Evolutionary conservation across 2,113 vertebrate species (phyloP).

Genomic region (Pachypanchax playfairii): DNA sequence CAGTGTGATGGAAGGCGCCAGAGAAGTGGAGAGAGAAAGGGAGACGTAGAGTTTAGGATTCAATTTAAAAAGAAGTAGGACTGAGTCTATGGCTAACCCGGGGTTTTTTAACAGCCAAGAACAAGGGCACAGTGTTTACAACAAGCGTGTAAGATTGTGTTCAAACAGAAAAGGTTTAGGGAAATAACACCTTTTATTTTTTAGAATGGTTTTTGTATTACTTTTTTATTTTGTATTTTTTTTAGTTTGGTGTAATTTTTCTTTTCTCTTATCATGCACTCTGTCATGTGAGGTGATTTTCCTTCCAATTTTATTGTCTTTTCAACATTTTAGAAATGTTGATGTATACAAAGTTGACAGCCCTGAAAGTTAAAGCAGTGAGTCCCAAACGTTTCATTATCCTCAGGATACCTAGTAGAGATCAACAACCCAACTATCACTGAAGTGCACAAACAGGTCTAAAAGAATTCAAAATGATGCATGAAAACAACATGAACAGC

Average conservation of each 20-base stretch:
- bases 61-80: conserved; percentile 34
- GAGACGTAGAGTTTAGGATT: conserved; percentile 42
- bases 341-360: neutral
- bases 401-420: too few species aligned
- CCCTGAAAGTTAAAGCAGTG: neutral
- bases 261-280: too few species aligned
- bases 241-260: too few species aligned
- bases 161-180: conserved; percentile 12
- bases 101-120: conserved; percentile 41
- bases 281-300: too few species aligned
- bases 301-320: too few species aligned
- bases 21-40: conserved; percentile 22
- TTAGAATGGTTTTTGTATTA: too few species aligned
- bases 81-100: conserved; percentile 40
- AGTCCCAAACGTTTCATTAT: neutral
- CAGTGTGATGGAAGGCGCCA: conserved; percentile 44
- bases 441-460: too few species aligned
- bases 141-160: conserved; percentile 33
- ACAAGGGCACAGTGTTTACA: conserved; percentile 50
- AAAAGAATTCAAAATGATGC: too few species aligned
- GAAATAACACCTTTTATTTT: too few species aligned
- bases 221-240: neutral
- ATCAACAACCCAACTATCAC: too few species aligned
- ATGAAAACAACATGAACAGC: too few species aligned
- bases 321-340: neutral